Conservation (phyloP, 2,888 invertebrate genomes). For the Amorpha juglandis region DNA sequence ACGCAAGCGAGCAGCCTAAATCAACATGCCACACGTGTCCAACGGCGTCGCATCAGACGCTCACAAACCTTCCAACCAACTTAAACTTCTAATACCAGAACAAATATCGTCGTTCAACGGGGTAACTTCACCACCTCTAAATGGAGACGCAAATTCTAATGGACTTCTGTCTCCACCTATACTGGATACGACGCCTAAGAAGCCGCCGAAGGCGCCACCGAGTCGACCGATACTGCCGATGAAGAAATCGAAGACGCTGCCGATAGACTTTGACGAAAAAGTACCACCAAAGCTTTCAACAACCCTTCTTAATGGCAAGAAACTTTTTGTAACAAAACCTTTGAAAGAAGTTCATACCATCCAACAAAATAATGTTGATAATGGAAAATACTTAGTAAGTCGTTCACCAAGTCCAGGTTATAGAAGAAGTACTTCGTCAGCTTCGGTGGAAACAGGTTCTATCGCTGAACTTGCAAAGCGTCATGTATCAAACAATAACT, state of each 20-base stretch:
- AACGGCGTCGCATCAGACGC: slow-evolving; percentile 46
- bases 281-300: slow-evolving; percentile 61
- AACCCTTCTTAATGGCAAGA: slow-evolving; percentile 66
- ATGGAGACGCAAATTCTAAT: slow-evolving; percentile 63
- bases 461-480: slow-evolving; percentile 78
- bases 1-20: slow-evolving; percentile 64
- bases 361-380: slow-evolving; percentile 55
- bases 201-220: slow-evolving; percentile 74
- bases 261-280: slow-evolving; percentile 74
- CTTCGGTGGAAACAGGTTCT: slow-evolving; percentile 77
- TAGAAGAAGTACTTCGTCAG: slow-evolving; percentile 67
- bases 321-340: slow-evolving; percentile 72
- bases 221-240: slow-evolving; percentile 70
- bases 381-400: slow-evolving; percentile 58
- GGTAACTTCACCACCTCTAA: slow-evolving; percentile 46
- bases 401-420: slow-evolving; percentile 73
- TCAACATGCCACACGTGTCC: slow-evolving; percentile 67
- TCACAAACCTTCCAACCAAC: slow-evolving; percentile 48
- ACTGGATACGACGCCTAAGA: slow-evolving; percentile 71
- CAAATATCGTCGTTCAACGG: slow-evolving; percentile 53
- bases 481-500: slow-evolving; percentile 62
- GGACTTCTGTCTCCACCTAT: slow-evolving; percentile 72
- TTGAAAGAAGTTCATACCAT: slow-evolving; percentile 75
- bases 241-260: slow-evolving; percentile 77
- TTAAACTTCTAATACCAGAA: slow-evolving; percentile 71